Base-by-base conservation (phyloP, 92 coral and sea anemone genomes). In the Umimayanthus chanpuru region DNA sequence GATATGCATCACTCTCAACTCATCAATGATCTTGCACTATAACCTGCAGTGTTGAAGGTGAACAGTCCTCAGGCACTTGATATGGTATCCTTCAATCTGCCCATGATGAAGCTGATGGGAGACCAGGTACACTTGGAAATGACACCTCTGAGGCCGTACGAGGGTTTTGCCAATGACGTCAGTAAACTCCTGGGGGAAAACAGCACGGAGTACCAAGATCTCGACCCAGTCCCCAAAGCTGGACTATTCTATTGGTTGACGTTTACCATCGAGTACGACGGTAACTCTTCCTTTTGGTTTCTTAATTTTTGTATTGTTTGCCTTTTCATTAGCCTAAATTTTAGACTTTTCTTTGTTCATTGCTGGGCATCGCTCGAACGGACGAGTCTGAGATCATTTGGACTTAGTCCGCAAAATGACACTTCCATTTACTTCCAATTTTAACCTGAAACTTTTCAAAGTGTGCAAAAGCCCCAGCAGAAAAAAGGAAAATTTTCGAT, bases 81-180 rank as follows among this genome's bases (percentile, higher is more conserved):
- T 83, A 49, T 90, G 11, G 79, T 81, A 68, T 91, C 89, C 38
- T 81, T 72, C 32, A 49, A 55, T 6, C 86, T 91, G 23, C 93
- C 93, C 36, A 85, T 91, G 67, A 41, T 81, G 91, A 90, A 91
- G 89, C 20, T 76, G 49, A 73, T 91, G 53, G 93, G 91, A 76
- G 93, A 91, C 53, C 93, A 91, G 68, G 29, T 91, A 10, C 88
- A 88, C 49, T 23, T 90, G 61, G 75, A 64, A 50, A 65, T 91
- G 29, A 91, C 91, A 5, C 85, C 93, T 18, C 76, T 91, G 41
- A 88, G 86, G 66, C 41, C 30, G 3, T 91, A 91, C 56, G 93
- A 91, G 78, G 86, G 86, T 14, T 91, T 91, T 73, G 91, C 93
- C 44, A 65, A 82, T 18, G 91, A 88, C 65, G 40, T 88, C 41